Percentiles rank a stretch among this genome's conserved stretches.
These are phyloP conservation scores for Perdita meconis DNA, from an alignment of 2,888 invertebrate species.

Conservation along the genomic window DNA sequence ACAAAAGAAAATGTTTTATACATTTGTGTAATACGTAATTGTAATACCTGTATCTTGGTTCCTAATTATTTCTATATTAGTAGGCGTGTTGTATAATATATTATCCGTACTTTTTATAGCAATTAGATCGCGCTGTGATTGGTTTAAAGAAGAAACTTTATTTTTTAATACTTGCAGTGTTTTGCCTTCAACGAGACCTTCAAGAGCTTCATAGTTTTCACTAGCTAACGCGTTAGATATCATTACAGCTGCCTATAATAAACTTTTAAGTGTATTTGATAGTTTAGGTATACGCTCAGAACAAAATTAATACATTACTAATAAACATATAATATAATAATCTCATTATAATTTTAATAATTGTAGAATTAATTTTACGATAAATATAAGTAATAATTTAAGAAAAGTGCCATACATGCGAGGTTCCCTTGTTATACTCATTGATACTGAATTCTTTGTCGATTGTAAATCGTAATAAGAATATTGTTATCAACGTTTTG, in stretches of 20 bases:
- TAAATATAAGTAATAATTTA: neutral
- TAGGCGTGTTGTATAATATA: conserved; percentile 44
- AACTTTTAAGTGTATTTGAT: too few relatives aligned
- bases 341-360: too few relatives aligned
- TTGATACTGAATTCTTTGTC: neutral
- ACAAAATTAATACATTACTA: too few relatives aligned
- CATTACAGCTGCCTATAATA: conserved; percentile 81
- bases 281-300: too few relatives aligned
- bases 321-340: too few relatives aligned
- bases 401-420: conserved; percentile 8
- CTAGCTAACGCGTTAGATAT: conserved; percentile 83
- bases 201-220: conserved; percentile 83
- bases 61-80: neutral
- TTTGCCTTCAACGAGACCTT: conserved; percentile 82
- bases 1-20: neutral
- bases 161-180: conserved; percentile 80
- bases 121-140: conserved; percentile 68
- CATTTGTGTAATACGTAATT: neutral
- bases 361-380: neutral
- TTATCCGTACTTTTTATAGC: conserved; percentile 40
- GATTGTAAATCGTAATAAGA: neutral
- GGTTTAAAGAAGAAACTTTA: conserved; percentile 74
- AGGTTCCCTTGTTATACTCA: neutral
- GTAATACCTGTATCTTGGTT: conserved; percentile 7
- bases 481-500: neutral